Percentiles rank a stretch among this genome's conserved stretches.
These are phyloP conservation scores for Oncorhynchus nerka DNA, from an alignment of 2,113 vertebrate species.

Conservation along the genomic window DNA sequence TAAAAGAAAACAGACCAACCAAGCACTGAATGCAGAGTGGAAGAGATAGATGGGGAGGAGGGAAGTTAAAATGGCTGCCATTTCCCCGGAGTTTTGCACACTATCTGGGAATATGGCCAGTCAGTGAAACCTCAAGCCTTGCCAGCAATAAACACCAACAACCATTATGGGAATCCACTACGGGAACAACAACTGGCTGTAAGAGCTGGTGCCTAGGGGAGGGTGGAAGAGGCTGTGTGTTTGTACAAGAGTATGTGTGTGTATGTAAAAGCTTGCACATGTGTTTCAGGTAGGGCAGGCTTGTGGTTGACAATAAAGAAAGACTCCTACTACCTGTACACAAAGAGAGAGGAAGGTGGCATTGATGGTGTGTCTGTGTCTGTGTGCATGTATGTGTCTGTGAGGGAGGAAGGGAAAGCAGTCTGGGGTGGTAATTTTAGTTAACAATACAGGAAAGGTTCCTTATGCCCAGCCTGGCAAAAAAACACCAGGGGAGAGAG, in stretches of 20 bases:
- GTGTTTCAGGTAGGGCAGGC: neutral
- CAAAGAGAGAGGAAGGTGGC: no score
- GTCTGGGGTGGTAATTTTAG: no score
- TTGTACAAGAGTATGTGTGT: conserved; percentile 15
- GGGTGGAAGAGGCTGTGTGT: neutral
- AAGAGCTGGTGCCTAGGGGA: neutral
- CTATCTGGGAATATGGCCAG: conserved; percentile 28
- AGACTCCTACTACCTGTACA: neutral
- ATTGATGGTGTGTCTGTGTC: no score
- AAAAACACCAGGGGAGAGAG: no score
- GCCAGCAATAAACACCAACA: conserved; percentile 50
- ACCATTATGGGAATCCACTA: conserved; percentile 28
- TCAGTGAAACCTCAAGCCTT: conserved; percentile 49
- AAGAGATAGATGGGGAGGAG: conserved; percentile 26
- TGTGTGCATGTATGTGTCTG: no score
- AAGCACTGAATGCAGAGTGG: conserved; percentile 19
- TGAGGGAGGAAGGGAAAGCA: no score
- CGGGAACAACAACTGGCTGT: conserved; percentile 52
- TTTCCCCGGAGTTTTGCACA: conserved; percentile 44
- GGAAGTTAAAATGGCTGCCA: conserved; percentile 1
- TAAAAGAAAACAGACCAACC: conserved; percentile 4
- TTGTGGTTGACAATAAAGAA: neutral
- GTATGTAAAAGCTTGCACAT: neutral
- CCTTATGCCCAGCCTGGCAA: no score
- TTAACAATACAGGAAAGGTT: no score